phyloP scores from a whole-genome alignment of 2,797 vertebrate species.

The Catharus ustulatus region DNA sequence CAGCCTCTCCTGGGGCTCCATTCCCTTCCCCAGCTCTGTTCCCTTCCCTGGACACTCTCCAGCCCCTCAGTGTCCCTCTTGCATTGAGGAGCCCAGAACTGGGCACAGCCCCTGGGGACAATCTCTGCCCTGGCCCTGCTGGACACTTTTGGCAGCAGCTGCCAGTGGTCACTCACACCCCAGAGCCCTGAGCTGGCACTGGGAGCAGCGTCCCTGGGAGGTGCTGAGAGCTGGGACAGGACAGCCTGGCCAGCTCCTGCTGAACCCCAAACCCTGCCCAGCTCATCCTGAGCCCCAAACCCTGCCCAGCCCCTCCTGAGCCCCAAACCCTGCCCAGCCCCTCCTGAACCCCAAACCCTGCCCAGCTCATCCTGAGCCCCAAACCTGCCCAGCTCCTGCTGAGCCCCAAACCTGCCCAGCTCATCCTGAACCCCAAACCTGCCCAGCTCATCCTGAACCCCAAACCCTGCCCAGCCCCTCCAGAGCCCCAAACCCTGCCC shows the following conservation, averaged over 20 bases:
- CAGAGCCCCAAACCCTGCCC: too few species aligned
- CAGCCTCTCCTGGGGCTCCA: neutral
- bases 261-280: too few species aligned
- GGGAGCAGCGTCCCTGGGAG: neutral
- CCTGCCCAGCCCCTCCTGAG: too few species aligned
- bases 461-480: too few species aligned
- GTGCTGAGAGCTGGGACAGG: neutral
- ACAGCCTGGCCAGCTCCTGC: neutral
- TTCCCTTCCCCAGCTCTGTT: fast-evolving
- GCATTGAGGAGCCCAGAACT: neutral
- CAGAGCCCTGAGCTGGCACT: neutral
- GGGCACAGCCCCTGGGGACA: neutral
- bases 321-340: too few species aligned
- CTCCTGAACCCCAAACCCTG: neutral
- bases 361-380: neutral
- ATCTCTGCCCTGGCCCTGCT: neutral
- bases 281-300: too few species aligned
- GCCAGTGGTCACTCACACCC: neutral
- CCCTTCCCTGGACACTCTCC: neutral
- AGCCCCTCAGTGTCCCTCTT: neutral
- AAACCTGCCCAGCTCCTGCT: neutral
- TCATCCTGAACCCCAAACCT: neutral
- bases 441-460: neutral
- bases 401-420: neutral
- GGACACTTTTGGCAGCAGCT: neutral